A percentile compares a stretch with the other conserved stretches of the same genome.
These are phyloP conservation scores for Garrulus glandarius DNA, from an alignment of 2,797 vertebrate species.

Conservation along the genomic window DNA sequence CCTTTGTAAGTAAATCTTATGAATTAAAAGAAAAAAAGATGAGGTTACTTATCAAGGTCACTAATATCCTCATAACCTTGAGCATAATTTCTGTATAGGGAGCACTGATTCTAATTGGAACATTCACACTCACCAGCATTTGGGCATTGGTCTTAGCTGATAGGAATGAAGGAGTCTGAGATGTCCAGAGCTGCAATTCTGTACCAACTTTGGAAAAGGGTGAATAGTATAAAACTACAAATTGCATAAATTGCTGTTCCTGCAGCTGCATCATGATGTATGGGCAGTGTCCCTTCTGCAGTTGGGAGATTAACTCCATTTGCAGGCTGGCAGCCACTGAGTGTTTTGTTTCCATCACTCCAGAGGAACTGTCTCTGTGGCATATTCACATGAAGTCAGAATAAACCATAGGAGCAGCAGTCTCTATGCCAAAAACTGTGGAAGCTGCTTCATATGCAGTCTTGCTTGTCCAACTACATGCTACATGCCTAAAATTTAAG, in stretches of 20 bases:
- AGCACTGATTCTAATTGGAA: background rate
- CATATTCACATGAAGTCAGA: background rate
- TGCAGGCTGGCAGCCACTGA: background rate
- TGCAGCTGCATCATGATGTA: background rate
- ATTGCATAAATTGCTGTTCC: background rate
- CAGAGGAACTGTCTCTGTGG: background rate
- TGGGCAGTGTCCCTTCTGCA: background rate
- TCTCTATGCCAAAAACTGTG: background rate
- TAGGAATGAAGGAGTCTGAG: background rate
- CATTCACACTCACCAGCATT: background rate
- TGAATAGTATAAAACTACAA: background rate
- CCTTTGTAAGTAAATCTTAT: conserved; percentile 77
- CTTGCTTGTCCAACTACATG: background rate
- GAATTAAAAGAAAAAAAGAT: background rate
- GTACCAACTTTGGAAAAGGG: background rate
- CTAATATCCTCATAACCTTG: background rate
- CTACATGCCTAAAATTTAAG: background rate
- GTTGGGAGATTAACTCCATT: background rate
- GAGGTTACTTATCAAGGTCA: background rate
- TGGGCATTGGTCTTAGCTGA: background rate
- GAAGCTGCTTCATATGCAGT: background rate
- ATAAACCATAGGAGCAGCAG: background rate
- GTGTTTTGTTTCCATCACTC: background rate
- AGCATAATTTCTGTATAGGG: background rate
- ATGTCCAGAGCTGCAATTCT: background rate